Evolutionary conservation across 2,113 vertebrate species (phyloP).

Genomic region (Ahaetulla prasina): DNA sequence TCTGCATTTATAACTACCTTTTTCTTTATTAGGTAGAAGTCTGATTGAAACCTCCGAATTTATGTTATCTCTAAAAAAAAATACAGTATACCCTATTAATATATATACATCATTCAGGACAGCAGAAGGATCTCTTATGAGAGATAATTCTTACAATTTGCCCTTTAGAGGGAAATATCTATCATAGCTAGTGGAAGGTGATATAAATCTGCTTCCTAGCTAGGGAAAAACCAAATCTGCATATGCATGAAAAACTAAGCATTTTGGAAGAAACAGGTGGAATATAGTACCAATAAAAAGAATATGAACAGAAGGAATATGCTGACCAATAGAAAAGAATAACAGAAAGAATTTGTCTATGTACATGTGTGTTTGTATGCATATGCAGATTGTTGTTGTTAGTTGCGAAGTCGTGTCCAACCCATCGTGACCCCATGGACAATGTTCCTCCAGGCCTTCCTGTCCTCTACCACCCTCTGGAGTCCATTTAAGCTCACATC

Average conservation of each 20-base stretch:
- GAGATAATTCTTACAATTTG: background rate
- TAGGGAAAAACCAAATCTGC: background rate
- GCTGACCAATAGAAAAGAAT: background rate
- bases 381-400: too few relatives aligned
- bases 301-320: background rate
- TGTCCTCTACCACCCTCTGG: too few relatives aligned
- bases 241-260: background rate
- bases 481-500: too few relatives aligned
- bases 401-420: too few relatives aligned
- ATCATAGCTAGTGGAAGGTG: background rate
- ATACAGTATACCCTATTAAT: background rate
- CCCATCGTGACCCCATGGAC: too few relatives aligned
- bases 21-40: background rate
- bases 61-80: background rate
- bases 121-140: background rate
- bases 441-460: too few relatives aligned
- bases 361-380: background rate
- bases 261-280: background rate
- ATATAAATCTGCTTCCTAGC: background rate
- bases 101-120: background rate
- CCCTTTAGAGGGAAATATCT: background rate
- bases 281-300: background rate
- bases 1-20: background rate
- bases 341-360: background rate
- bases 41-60: background rate